A percentile compares a stretch with the other conserved stretches of the same genome.
These are phyloP conservation scores for Danionella dracula DNA, from an alignment of 2,797 vertebrate genomes.

Conservation along the genomic window DNA sequence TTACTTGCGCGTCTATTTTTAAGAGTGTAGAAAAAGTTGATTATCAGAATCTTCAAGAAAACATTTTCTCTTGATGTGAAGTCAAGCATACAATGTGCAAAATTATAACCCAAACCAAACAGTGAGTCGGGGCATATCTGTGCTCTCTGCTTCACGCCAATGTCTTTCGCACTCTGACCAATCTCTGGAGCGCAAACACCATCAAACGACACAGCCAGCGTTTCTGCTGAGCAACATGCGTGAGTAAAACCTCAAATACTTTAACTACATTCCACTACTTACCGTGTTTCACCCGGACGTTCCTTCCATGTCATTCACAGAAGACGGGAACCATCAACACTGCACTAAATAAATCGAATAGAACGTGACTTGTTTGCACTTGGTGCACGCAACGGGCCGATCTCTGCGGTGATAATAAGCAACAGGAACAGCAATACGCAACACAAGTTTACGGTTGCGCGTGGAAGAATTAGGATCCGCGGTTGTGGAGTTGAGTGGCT, in stretches of 20 bases:
- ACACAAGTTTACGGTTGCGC: slow-evolving; percentile 46
- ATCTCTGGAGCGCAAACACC: slow-evolving; percentile 13
- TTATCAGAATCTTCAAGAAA: not conserved
- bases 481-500: slow-evolving; percentile 47
- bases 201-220: slow-evolving; percentile 3
- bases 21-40: slow-evolving; percentile 8
- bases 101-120: not conserved
- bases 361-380: slow-evolving; percentile 35
- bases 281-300: slow-evolving; percentile 58
- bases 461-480: slow-evolving; percentile 21
- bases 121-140: not conserved
- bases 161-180: slow-evolving; percentile 21
- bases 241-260: slow-evolving; percentile 35
- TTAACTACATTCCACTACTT: slow-evolving; percentile 55
- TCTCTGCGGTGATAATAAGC: not conserved
- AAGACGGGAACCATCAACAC: not conserved
- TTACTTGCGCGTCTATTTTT: too few species aligned
- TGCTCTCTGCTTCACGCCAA: slow-evolving; percentile 19
- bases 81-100: not conserved
- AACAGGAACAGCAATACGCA: not conserved
- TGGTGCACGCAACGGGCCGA: not conserved
- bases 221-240: not conserved
- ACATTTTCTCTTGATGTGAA: not conserved
- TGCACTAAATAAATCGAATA: not conserved
- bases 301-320: slow-evolving; percentile 51